phyloP scores from a whole-genome alignment of 1,140 invertebrate genomes.

The Aradophagus sp. region DNA sequence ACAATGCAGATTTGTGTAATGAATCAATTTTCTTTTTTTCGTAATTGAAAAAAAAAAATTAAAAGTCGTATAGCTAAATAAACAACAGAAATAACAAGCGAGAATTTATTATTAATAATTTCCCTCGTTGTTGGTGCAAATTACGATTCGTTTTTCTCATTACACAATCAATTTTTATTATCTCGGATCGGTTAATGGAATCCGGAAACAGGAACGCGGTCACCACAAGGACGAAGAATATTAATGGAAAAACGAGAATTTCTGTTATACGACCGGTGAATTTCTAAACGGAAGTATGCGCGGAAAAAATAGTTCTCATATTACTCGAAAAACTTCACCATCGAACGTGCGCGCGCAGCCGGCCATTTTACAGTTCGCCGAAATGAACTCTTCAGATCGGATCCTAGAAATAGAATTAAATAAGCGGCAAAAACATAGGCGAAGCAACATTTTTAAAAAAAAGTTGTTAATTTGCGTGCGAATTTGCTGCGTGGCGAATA shows the following conservation, averaged over 20 bases:
- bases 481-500: no score
- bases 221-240: slow-evolving; percentile 37
- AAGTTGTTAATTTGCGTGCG: no score
- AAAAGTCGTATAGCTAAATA: no score
- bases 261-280: slow-evolving; percentile 11
- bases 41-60: no score
- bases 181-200: slow-evolving; percentile 34
- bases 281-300: slow-evolving; percentile 12
- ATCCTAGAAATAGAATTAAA: no score
- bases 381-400: slow-evolving; percentile 10
- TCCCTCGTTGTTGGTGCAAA: neutral
- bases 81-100: no score
- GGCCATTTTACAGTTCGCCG: no score
- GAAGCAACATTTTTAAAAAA: no score
- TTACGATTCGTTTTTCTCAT: slow-evolving; percentile 25
- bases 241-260: slow-evolving; percentile 37
- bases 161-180: slow-evolving; percentile 42
- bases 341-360: no score
- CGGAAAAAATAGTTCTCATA: slow-evolving; percentile 18
- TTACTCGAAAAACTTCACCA: slow-evolving; percentile 8
- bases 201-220: slow-evolving; percentile 37
- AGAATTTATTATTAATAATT: no score
- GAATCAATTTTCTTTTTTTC: no score
- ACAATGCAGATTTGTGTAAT: no score
- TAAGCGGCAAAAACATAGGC: slow-evolving; percentile 26